phyloP scores from a whole-genome alignment of 2,113 vertebrate species.

The Agelaius phoeniceus region DNA sequence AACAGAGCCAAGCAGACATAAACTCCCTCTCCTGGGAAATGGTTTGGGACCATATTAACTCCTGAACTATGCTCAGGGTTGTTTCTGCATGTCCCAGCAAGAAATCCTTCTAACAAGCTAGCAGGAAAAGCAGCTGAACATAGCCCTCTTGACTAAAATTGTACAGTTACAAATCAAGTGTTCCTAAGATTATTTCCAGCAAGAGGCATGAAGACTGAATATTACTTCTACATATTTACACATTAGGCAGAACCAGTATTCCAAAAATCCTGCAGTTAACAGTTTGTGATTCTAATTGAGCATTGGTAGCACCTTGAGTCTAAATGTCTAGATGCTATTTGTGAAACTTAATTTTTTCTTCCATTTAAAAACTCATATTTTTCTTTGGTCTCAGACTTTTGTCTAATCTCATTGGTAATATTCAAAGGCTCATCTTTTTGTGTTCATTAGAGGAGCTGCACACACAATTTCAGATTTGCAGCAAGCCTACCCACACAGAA shows the following conservation, averaged over 20 bases:
- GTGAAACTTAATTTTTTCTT: neutral
- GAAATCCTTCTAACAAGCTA: neutral
- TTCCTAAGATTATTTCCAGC: neutral
- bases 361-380: neutral
- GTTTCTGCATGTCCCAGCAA: neutral
- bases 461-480: neutral
- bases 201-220: neutral
- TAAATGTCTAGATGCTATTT: neutral
- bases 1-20: neutral
- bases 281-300: neutral
- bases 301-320: neutral
- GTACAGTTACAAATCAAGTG: neutral
- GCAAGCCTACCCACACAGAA: neutral
- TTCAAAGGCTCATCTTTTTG: neutral
- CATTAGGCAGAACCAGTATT: neutral
- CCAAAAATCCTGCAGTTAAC: neutral
- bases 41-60: neutral
- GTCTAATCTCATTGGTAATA: neutral
- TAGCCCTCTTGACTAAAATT: neutral
- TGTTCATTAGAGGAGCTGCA: neutral
- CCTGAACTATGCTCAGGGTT: neutral
- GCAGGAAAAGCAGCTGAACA: neutral
- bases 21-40: neutral
- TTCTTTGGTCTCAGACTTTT: neutral
- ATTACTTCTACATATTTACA: neutral